Percentiles rank a stretch among this genome's conserved stretches.
Conservation (phyloP, 1,140 invertebrate genomes). For the Parasteatoda tepidariorum region DNA sequence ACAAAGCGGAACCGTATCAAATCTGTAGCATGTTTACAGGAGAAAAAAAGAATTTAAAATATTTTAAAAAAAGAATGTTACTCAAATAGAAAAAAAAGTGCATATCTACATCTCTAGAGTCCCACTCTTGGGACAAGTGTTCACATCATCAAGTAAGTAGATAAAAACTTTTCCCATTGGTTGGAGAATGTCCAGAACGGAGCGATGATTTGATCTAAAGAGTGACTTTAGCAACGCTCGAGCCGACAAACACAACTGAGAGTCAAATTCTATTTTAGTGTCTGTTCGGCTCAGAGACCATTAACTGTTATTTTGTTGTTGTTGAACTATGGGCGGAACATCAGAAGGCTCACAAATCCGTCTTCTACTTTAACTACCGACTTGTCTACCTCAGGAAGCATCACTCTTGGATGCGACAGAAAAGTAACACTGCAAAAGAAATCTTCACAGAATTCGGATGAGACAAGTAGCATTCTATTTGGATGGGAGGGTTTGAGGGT, state of each 20-base stretch:
- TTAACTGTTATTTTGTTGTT: conserved; percentile 30
- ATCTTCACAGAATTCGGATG: too few species aligned
- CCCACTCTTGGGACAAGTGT: conserved; percentile 15
- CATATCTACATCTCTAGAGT: not conserved
- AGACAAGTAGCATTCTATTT: too few species aligned
- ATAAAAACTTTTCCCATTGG: conserved; percentile 46
- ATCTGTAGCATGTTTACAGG: too few species aligned
- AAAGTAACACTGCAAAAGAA: too few species aligned
- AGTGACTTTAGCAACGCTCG: conserved; percentile 13
- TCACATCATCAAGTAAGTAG: conserved; percentile 56
- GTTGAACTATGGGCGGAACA: not conserved
- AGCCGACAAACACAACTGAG: not conserved
- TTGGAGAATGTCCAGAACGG: conserved; percentile 39
- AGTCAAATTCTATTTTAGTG: conserved; percentile 33
- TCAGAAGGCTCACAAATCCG: conserved; percentile 25
- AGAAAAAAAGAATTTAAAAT: too few species aligned
- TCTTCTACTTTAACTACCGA: conserved; percentile 27
- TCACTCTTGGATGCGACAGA: too few species aligned
- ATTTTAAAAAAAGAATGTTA: too few species aligned
- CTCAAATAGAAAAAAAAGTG: too few species aligned
- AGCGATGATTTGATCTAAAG: conserved; percentile 44
- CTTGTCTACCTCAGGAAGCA: not conserved
- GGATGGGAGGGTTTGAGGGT: too few species aligned
- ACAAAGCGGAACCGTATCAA: too few species aligned
- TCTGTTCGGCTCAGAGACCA: not conserved